These are phyloP conservation scores for Clitarchus hookeri DNA, from an alignment of 2,888 invertebrate genomes.

Conservation along the genomic window DNA sequence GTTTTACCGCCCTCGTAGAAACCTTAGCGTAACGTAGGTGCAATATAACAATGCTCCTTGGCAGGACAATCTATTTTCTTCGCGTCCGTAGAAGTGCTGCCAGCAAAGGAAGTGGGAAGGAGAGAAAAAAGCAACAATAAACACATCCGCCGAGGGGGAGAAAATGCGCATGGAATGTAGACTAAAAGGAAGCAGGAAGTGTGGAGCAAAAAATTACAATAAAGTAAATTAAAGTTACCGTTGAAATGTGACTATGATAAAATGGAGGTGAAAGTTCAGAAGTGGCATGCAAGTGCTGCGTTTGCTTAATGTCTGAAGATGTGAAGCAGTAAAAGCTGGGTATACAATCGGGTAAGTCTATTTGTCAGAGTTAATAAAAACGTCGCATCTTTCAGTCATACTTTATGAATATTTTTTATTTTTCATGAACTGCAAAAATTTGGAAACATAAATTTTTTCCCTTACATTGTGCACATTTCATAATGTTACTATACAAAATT, in stretches of 20 bases:
- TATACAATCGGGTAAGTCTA: too few relatives aligned
- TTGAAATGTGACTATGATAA: background rate
- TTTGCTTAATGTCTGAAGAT: background rate
- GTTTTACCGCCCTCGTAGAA: background rate
- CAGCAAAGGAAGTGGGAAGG: background rate
- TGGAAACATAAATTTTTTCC: too few relatives aligned
- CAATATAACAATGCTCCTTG: background rate
- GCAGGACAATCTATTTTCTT: background rate
- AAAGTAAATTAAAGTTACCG: background rate
- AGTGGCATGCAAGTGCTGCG: background rate
- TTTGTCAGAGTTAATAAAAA: too few relatives aligned
- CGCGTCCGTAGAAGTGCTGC: background rate
- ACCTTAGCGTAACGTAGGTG: background rate
- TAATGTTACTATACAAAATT: too few relatives aligned
- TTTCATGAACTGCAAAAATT: too few relatives aligned
- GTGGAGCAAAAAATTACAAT: background rate
- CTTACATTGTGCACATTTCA: too few relatives aligned
- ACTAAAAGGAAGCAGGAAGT: conserved; percentile 7
- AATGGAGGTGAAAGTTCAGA: background rate
- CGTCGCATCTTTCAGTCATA: too few relatives aligned
- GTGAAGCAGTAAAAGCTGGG: too few relatives aligned
- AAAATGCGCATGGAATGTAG: background rate
- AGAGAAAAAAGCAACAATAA: background rate
- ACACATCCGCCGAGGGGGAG: background rate
- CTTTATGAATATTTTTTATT: too few relatives aligned